Base-by-base conservation (phyloP, 2,888 invertebrate species). In the Lottia gigantea region DNA sequence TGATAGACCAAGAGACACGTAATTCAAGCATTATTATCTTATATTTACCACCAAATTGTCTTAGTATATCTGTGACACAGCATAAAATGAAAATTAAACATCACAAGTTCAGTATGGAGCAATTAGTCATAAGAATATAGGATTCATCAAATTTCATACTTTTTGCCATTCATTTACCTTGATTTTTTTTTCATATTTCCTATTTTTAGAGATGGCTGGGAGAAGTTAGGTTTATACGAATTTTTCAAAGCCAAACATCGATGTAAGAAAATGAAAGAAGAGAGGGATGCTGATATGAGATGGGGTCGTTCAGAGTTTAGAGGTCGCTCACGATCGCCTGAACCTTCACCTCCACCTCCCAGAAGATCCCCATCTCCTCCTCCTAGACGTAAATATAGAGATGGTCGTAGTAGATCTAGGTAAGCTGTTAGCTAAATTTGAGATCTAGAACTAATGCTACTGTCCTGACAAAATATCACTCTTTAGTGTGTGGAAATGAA, bases 161-260 rank as follows among this genome's bases (percentile, higher is more conserved):
- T n/a, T n/a, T n/a, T n/a, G n/a, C n/a, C n/a, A n/a, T n/a, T n/a
- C n/a, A n/a, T n/a, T n/a, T n/a, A n/a, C n/a, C n/a, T n/a, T n/a
- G n/a, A n/a, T n/a, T n/a, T n/a, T n/a, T n/a, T n/a, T n/a, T n/a
- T 46, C 66, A 19, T 66, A 23, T 65, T 16, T 23, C n/a, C n/a
- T n/a, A n/a, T n/a, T 84, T 87, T 55, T 83, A 91, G 91, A 89
- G 98, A 98, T 89, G 98, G 98, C 46, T 99, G 98, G 98, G 99
- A 99, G 89, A 96, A 96, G 89, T 91, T 98, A 85, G 98, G 97
- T 75, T 91, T 99, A 70, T 97, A 97, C 89, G 98, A 99, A 90
- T 99, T 97, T 90, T 98, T 96, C 90, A 96, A 96, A 90, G 95
- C 96, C 8, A 99, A 98, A 90, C 95, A 96, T 88, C 92, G 93